Base-by-base conservation (phyloP, 1,140 invertebrate species). In the Drosophila persimilis region DNA sequence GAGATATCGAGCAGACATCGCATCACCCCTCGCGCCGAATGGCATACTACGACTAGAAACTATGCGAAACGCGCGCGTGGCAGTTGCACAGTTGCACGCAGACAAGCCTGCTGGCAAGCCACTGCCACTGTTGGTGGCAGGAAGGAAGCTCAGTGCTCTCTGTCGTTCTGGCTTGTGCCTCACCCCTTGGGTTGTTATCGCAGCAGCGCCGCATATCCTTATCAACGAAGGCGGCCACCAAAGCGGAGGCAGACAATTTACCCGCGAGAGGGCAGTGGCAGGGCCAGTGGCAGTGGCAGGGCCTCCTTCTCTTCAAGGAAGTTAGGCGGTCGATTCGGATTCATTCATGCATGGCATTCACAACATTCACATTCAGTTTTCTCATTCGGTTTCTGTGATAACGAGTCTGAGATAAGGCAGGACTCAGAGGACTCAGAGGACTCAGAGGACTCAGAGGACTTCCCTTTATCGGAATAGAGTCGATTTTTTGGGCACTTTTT, bases 331-430 rank as follows among this genome's bases (percentile, higher is more conserved):
- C 54, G 26, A 41, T 56, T 43, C 11, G 29, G 43, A 61, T 61
- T 62, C 60, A 62, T 62, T 62, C 60, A 62, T 62, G 60, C 51
- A 51, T 62, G 53, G 50, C 60, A 62, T 51, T 54, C 45, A 45
- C 35, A 4, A 11, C 29, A 59, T 41, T 59, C 56, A 29, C 56
- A 56, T 56, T 56, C 35, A 11, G 35, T 39, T 39, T 39, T 39
- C 35, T 39, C 11, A 11, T 39, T 39, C 35, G 35, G 46, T 43
- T 43, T 26, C 29, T 24, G 29, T 43, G 60, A 62, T 62, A 62
- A 62, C 31, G 39, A 39, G 41, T 62, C 50, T 9, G 24, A 53
- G 60, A 62, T 62, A 62, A 62, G 24, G 35, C 11, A 11, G 35
- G 35, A 35, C 7, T 9, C 8, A 0, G 31, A 9, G 7, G 31